phyloP scores from a whole-genome alignment of 2,888 invertebrate genomes.

The Trichogramma evanescens region DNA sequence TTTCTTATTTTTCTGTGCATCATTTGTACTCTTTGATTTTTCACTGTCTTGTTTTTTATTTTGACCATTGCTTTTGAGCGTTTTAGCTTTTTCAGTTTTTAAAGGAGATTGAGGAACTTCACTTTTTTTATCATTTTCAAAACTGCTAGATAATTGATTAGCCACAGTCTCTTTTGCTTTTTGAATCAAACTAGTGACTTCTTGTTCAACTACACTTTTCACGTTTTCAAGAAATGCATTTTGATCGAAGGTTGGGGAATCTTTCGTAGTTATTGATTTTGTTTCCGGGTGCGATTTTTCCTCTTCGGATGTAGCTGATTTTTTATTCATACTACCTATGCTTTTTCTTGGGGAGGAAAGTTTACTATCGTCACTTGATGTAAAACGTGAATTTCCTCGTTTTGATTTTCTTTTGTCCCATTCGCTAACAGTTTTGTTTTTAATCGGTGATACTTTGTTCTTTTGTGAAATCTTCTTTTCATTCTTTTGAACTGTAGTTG shows the following conservation, averaged over 20 bases:
- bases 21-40: conserved; percentile 8
- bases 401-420: not conserved
- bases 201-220: conserved; percentile 14
- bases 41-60: conserved; percentile 10
- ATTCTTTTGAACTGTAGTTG: not conserved
- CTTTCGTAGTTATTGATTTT: not conserved
- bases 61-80: conserved; percentile 14
- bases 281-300: not conserved
- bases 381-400: not conserved
- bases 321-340: not conserved
- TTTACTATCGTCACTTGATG: conserved; percentile 11
- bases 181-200: conserved; percentile 14
- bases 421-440: conserved; percentile 5
- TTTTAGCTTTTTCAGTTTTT: conserved; percentile 2
- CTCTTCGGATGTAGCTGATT: conserved; percentile 4
- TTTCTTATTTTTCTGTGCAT: conserved; percentile 11
- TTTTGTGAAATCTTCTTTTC: conserved; percentile 4
- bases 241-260: conserved; percentile 3
- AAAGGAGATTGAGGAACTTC: conserved; percentile 5
- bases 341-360: conserved; percentile 8
- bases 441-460: conserved; percentile 11
- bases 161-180: conserved; percentile 9
- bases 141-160: not conserved
- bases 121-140: not conserved
- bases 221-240: conserved; percentile 16